Evolutionary conservation across 2,113 vertebrate species (phyloP).

Genomic region (Oryzias curvinotus): DNA sequence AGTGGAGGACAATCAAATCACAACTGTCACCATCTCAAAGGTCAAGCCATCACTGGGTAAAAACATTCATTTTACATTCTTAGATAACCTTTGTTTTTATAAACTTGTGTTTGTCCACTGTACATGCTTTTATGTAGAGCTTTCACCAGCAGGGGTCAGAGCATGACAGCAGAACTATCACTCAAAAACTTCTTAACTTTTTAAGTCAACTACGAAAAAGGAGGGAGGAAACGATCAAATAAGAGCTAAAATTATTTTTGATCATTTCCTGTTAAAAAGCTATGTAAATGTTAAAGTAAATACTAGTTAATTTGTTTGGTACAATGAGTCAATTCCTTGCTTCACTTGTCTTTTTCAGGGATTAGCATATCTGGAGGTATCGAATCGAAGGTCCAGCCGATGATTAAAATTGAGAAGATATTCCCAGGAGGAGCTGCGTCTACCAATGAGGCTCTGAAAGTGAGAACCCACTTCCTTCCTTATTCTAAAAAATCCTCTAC

Average conservation of each 20-base stretch:
- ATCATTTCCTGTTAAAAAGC: background rate
- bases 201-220: background rate
- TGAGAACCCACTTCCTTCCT: conserved; percentile 42
- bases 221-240: background rate
- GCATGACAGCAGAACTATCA: conserved; percentile 13
- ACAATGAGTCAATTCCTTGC: background rate
- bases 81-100: no score
- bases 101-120: no score
- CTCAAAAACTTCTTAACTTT: background rate
- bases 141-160: conserved; percentile 66
- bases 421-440: conserved; percentile 94
- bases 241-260: background rate
- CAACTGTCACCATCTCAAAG: conserved; percentile 86
- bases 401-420: conserved; percentile 97
- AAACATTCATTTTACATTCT: conserved; percentile 32
- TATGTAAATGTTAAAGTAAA: background rate
- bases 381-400: conserved; percentile 90
- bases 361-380: conserved; percentile 96
- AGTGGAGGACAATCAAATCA: conserved; percentile 75
- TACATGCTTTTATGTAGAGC: background rate
- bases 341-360: conserved; percentile 72
- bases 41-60: conserved; percentile 91
- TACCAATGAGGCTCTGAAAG: conserved; percentile 86
- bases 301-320: background rate
- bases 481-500: no score